Base-by-base conservation (phyloP, 2,888 invertebrate genomes). In the Caenorhabditis sulstoni region DNA sequence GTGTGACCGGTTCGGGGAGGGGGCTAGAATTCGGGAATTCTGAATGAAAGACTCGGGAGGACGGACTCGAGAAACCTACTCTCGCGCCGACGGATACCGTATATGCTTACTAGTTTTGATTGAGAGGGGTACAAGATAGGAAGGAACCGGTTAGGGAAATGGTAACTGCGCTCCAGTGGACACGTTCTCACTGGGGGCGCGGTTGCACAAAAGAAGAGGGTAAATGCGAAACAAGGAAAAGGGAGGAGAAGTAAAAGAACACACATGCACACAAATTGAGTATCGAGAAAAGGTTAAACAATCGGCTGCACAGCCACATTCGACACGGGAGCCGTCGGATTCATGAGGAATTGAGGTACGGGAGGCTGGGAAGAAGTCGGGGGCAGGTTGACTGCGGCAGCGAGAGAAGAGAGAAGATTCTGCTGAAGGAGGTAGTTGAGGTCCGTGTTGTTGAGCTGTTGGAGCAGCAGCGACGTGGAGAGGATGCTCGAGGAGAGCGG, bases 381-480 rank as follows among this genome's bases (percentile, higher is more conserved):
- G 0, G 66, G 58, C 29, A 58, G 49, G 57, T 57, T 57, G 29
- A 73, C 20, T 1, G 74, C 79, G 4, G 67, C 65, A 0, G 75
- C 64, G 23, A 70, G 37, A n/a, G 79, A 67, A 1, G 79, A 67
- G 4, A 75, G 53, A 5, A 79, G 23, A 49, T 79, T 80, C 39
- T 64, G 64, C n/a, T 70, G 64, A 22, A 80, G 70, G n/a, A 80
- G 57, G 64, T 73, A 73, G 39, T 50, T 71, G 22, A 79, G 55
- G 50, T 80, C 80, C 9, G 68, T 39, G 18, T 44, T 49, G 23
- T 79, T 71, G 1, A 82, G 59, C n/a, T 81, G 82, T 52, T 82
- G 82, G 9, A 85, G 68, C 8, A 82, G 50, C 2, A 82, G 71
- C 47, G 78, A 80, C 8, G 83, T 81, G 39, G 71, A 71, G 11